phyloP scores from a whole-genome alignment of 2,888 invertebrate species.

The Glaucopsyche alexis region DNA sequence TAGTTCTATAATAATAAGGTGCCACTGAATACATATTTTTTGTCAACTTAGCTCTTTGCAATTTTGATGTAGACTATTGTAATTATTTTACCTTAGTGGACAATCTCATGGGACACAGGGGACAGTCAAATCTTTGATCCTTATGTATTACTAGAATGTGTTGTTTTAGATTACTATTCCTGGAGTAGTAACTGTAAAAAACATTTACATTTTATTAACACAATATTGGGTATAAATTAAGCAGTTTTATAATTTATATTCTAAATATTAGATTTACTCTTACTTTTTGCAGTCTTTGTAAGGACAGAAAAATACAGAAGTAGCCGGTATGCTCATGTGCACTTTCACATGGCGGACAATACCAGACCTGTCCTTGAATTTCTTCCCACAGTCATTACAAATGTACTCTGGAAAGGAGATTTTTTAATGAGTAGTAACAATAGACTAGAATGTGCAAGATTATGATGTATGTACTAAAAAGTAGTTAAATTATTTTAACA shows the following conservation, averaged over 20 bases:
- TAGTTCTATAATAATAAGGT: no score
- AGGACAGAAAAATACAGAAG: slow-evolving; percentile 54
- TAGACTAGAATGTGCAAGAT: no score
- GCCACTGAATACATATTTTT: no score
- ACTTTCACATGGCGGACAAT: slow-evolving; percentile 62
- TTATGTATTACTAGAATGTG: slow-evolving; percentile 77
- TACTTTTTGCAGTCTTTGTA: slow-evolving; percentile 63
- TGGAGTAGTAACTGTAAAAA: slow-evolving; percentile 69
- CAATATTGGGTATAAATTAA: not conserved
- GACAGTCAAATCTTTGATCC: slow-evolving; percentile 68
- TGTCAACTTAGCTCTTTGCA: no score
- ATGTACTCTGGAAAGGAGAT: slow-evolving; percentile 57
- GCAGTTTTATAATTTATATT: not conserved
- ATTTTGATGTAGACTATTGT: no score
- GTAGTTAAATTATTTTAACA: not conserved
- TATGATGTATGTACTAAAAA: no score
- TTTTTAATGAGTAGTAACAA: slow-evolving; percentile 3
- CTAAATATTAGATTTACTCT: slow-evolving; percentile 28
- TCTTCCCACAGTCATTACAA: slow-evolving; percentile 64
- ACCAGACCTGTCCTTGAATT: slow-evolving; percentile 58
- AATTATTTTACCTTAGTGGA: slow-evolving; percentile 57
- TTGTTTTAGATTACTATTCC: slow-evolving; percentile 76
- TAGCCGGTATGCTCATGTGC: slow-evolving; percentile 46
- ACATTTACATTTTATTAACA: slow-evolving; percentile 34
- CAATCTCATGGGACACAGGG: slow-evolving; percentile 56